These are phyloP conservation scores for Thelaira solivaga DNA, from an alignment of 2,888 invertebrate genomes.

Conservation along the genomic window DNA sequence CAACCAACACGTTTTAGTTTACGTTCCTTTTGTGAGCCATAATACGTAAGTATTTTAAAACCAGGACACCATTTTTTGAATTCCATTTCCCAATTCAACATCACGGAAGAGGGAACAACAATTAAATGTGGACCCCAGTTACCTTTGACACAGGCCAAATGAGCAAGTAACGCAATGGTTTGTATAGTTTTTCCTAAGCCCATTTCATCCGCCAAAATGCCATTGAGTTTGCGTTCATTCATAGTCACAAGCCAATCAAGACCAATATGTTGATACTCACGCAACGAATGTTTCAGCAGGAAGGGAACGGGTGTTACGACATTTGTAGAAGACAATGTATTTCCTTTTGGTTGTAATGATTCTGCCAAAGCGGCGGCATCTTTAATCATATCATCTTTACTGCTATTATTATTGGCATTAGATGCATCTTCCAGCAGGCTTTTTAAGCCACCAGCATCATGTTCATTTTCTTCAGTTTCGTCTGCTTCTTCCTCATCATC, in stretches of 20 bases:
- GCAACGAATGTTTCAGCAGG: slow-evolving; percentile 90
- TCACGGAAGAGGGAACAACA: slow-evolving; percentile 99
- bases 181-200: slow-evolving; percentile 98
- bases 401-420: slow-evolving; percentile 65
- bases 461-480: slow-evolving; percentile 75
- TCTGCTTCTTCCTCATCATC: slow-evolving; percentile 68
- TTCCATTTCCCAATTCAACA: slow-evolving; percentile 99
- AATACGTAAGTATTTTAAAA: slow-evolving; percentile 99
- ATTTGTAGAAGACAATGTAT: slow-evolving; percentile 95
- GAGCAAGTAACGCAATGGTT: slow-evolving; percentile 95
- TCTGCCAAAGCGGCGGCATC: slow-evolving; percentile 96
- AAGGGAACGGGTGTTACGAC: slow-evolving; percentile 96
- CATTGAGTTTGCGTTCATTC: slow-evolving; percentile 95
- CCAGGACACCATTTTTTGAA: slow-evolving; percentile 99
- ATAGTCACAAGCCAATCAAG: slow-evolving; percentile 98
- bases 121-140: slow-evolving; percentile 99
- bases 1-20: slow-evolving; percentile 94
- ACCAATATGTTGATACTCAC: slow-evolving; percentile 97
- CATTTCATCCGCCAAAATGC: slow-evolving; percentile 98
- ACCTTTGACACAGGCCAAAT: slow-evolving; percentile 90
- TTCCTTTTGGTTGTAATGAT: slow-evolving; percentile 98
- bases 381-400: slow-evolving; percentile 86
- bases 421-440: slow-evolving; percentile 78
- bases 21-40: slow-evolving; percentile 96
- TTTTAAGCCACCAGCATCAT: slow-evolving; percentile 80